Conservation (phyloP, 2,888 invertebrate species). For the Carabus problematicus region DNA sequence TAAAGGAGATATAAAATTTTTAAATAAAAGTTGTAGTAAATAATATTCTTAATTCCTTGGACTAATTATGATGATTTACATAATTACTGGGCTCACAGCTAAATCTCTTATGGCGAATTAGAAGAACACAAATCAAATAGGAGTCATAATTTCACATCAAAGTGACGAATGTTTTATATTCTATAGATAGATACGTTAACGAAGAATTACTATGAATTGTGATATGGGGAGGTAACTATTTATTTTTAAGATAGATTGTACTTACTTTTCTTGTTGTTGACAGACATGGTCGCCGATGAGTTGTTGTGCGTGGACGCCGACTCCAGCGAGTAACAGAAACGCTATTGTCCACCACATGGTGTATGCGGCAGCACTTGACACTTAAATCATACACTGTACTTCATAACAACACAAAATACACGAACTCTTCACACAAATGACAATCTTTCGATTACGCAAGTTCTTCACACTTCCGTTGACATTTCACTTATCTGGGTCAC, state of each 20-base stretch:
- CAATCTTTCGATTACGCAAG: constrained; percentile 41
- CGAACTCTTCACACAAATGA: constrained; percentile 25
- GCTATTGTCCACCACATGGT: constrained; percentile 6
- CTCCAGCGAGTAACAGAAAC: not conserved
- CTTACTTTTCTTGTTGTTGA: constrained; percentile 57
- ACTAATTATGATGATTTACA: too few relatives aligned
- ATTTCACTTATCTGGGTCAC: constrained; percentile 38
- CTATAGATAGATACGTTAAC: too few relatives aligned
- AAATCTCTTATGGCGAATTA: too few relatives aligned
- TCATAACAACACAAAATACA: constrained; percentile 13
- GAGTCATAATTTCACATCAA: too few relatives aligned
- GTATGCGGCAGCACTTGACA: constrained; percentile 33
- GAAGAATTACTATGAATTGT: too few relatives aligned
- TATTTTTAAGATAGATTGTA: constrained; percentile 34
- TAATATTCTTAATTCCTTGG: too few relatives aligned
- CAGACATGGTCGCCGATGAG: constrained; percentile 56
- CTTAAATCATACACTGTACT: not conserved
- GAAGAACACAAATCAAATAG: too few relatives aligned
- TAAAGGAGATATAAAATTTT: too few relatives aligned
- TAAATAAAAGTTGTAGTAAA: too few relatives aligned
- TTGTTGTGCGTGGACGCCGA: constrained; percentile 14
- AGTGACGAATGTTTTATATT: too few relatives aligned
- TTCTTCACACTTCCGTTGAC: constrained; percentile 39
- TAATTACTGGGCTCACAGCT: too few relatives aligned
- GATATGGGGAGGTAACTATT: not conserved